Percentiles rank a stretch among this genome's conserved stretches.
These are phyloP conservation scores for Aegypius monachus DNA, from an alignment of 2,113 vertebrate genomes.

Conservation along the genomic window DNA sequence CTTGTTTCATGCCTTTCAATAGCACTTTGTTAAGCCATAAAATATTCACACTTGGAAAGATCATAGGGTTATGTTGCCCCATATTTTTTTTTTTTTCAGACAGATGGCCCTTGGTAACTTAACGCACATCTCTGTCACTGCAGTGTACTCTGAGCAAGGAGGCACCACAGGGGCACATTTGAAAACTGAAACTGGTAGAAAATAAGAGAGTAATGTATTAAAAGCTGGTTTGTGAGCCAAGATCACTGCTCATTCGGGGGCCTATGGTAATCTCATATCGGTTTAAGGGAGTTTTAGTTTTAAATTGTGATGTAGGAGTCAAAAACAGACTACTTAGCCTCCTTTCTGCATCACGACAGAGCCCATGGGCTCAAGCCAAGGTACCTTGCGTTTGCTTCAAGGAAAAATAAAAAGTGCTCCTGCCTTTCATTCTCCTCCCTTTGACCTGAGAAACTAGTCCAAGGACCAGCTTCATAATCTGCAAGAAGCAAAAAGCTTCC, in stretches of 20 bases:
- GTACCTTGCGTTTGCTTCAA: background rate
- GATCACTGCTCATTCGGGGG: background rate
- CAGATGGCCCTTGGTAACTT: background rate
- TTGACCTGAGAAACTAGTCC: background rate
- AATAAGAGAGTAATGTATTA: background rate
- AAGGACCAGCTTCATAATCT: background rate
- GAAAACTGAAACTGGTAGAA: background rate
- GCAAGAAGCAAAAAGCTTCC: background rate
- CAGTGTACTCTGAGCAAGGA: background rate
- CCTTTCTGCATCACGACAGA: background rate
- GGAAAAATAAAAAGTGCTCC: background rate
- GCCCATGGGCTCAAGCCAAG: background rate
- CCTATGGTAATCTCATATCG: background rate
- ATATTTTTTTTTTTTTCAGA: background rate
- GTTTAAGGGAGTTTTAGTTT: background rate
- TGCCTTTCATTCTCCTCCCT: background rate
- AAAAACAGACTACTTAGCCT: background rate
- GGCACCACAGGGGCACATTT: background rate
- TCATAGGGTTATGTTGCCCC: background rate
- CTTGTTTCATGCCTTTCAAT: slow-evolving; percentile 2
- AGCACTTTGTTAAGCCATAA: slow-evolving; percentile 25
- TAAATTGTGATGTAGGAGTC: background rate
- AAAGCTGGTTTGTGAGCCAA: background rate
- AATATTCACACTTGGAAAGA: slow-evolving; percentile 40
- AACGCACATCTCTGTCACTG: background rate